Conservation (phyloP, 2,797 vertebrate species). For the Catostomus latipinnis region DNA sequence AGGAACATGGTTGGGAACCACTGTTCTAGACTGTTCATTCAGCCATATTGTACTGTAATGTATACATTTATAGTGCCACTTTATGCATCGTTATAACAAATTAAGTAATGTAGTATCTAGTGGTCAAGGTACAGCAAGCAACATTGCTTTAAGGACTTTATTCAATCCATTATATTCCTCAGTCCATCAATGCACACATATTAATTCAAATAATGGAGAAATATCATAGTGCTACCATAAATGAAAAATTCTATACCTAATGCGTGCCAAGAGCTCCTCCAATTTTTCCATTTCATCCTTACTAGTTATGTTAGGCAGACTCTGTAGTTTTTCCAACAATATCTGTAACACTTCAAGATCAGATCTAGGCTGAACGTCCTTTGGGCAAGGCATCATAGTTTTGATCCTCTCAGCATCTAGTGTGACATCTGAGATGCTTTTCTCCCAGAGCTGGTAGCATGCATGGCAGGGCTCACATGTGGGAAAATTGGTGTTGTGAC, state of each 20-base stretch:
- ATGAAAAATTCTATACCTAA: conserved; percentile 66
- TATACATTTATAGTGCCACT: too few relatives aligned
- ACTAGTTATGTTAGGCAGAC: conserved; percentile 72
- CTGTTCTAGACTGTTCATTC: too few relatives aligned
- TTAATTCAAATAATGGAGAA: background rate
- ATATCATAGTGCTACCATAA: background rate
- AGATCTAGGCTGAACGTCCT: conserved; percentile 35
- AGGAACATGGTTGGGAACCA: too few relatives aligned
- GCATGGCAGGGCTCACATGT: conserved; percentile 81
- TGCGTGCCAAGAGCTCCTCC: conserved; percentile 72
- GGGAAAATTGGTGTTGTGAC: conserved; percentile 79
- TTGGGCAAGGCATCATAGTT: conserved; percentile 55
- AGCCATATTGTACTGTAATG: too few relatives aligned
- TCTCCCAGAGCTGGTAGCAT: conserved; percentile 80
- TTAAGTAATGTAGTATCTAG: too few relatives aligned
- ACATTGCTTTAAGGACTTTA: too few relatives aligned
- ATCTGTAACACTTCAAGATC: conserved; percentile 69
- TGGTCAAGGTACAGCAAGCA: too few relatives aligned
- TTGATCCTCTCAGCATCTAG: conserved; percentile 64
- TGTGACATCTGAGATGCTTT: conserved; percentile 71
- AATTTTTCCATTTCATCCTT: conserved; percentile 65
- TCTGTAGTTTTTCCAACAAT: conserved; percentile 71
- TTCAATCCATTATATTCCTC: background rate
- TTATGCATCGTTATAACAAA: too few relatives aligned
- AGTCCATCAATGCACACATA: background rate